Conservation (phyloP, 2,888 invertebrate species). For the Harpalus rufipes region DNA sequence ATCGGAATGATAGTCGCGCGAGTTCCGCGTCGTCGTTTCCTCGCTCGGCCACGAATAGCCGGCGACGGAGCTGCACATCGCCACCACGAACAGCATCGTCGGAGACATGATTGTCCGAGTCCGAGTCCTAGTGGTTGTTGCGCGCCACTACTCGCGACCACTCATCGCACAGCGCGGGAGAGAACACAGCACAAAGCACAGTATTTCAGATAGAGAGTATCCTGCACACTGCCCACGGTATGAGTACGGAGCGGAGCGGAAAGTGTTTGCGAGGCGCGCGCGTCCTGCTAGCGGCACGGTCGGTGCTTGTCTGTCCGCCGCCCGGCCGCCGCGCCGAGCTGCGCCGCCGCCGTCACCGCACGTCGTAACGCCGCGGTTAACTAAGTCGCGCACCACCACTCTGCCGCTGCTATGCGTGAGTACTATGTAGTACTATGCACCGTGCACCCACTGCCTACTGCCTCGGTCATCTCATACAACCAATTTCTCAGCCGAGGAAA, state of each 20-base stretch:
- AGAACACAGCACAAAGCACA: not conserved
- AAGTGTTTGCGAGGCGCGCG: slow-evolving; percentile 62
- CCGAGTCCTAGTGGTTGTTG: not conserved
- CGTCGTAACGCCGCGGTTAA: slow-evolving; percentile 34
- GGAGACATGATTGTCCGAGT: slow-evolving; percentile 37
- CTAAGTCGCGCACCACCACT: slow-evolving; percentile 27
- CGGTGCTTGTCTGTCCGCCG: slow-evolving; percentile 72
- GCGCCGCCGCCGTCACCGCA: slow-evolving; percentile 44
- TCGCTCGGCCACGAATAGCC: slow-evolving; percentile 77
- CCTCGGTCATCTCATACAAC: no score
- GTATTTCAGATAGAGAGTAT: no score
- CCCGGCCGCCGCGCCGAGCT: slow-evolving; percentile 22
- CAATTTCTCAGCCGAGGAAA: no score
- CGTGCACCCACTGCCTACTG: not conserved
- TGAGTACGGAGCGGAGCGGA: slow-evolving; percentile 57
- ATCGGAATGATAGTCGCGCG: slow-evolving; percentile 80
- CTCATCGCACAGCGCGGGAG: slow-evolving; percentile 1
- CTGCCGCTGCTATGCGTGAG: slow-evolving; percentile 8
- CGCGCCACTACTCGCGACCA: slow-evolving; percentile 12
- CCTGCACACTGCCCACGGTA: slow-evolving; percentile 11
- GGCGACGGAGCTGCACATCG: slow-evolving; percentile 70
- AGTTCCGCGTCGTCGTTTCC: slow-evolving; percentile 74
- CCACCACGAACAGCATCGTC: slow-evolving; percentile 70
- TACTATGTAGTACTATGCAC: slow-evolving; percentile 38
- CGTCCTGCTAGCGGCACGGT: slow-evolving; percentile 72